phyloP scores from a whole-genome alignment of 2,113 vertebrate species.

The Corvus hawaiiensis region DNA sequence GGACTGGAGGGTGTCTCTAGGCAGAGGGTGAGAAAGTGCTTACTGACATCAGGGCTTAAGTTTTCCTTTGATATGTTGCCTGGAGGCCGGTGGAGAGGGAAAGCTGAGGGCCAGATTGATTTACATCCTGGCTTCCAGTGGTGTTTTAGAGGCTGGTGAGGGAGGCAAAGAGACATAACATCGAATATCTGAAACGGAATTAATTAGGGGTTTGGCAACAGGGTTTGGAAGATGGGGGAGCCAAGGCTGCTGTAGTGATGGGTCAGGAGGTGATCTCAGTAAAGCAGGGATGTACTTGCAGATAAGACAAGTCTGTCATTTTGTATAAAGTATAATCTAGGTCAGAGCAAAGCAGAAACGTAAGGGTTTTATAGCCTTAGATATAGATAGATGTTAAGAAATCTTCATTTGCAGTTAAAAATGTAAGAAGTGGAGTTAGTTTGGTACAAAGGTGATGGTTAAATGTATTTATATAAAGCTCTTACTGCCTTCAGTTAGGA shows the following conservation, averaged over 20 bases:
- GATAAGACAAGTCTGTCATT: background rate
- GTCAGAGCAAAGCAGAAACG: background rate
- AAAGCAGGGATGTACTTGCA: background rate
- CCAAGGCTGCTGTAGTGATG: background rate
- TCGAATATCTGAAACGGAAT: background rate
- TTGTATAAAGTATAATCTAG: background rate
- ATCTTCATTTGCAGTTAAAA: background rate
- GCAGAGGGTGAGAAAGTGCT: background rate
- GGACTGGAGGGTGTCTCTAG: background rate
- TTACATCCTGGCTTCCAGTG: conserved; percentile 12
- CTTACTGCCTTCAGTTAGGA: background rate
- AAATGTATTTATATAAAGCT: background rate
- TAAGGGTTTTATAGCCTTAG: background rate
- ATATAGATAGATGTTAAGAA: background rate
- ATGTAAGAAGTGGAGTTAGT: background rate
- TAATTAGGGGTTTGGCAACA: background rate
- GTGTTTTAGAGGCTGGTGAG: background rate
- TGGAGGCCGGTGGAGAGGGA: background rate
- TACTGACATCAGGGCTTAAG: background rate
- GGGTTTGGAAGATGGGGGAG: background rate
- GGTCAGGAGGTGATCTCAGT: background rate
- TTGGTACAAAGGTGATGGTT: background rate
- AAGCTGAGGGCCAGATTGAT: background rate
- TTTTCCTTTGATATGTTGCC: conserved; percentile 3
- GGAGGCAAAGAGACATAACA: background rate